Conservation (phyloP, 2,113 vertebrate genomes). For the Siniperca chuatsi region DNA sequence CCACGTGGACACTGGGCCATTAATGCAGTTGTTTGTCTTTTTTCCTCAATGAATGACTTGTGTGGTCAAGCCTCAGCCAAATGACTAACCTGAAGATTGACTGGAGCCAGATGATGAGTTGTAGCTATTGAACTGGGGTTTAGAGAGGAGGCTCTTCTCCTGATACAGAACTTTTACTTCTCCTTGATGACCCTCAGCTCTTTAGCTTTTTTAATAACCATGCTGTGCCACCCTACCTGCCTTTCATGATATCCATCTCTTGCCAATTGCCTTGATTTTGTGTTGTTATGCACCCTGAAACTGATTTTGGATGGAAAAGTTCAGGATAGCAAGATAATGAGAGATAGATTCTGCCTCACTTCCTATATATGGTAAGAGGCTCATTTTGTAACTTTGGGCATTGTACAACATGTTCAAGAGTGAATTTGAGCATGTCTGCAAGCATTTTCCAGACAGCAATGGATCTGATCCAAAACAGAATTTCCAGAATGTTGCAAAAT, state of each 20-base stretch:
- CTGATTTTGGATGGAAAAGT: background rate
- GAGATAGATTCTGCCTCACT: background rate
- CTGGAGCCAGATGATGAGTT: slow-evolving; percentile 25
- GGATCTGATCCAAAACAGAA: slow-evolving; percentile 4
- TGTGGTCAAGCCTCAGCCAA: slow-evolving; percentile 32
- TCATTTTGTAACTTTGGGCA: background rate
- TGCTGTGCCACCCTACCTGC: background rate
- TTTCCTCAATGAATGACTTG: slow-evolving; percentile 28
- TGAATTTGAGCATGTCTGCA: background rate
- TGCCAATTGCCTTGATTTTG: slow-evolving; percentile 4
- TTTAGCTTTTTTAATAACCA: slow-evolving; percentile 3
- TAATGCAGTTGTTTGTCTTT: slow-evolving; percentile 57
- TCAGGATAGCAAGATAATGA: background rate
- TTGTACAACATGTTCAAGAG: background rate
- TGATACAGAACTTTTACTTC: slow-evolving; percentile 11
- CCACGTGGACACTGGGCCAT: slow-evolving; percentile 64
- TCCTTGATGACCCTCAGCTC: slow-evolving; percentile 18
- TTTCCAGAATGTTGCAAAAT: background rate
- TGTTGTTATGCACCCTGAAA: no score
- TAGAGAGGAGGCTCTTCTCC: background rate
- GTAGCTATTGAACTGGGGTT: background rate
- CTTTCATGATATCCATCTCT: background rate
- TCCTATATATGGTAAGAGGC: background rate
- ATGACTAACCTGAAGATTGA: slow-evolving; percentile 42
- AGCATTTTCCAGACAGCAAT: background rate